These are phyloP conservation scores for Barypeithes pellucidus DNA, from an alignment of 2,888 invertebrate species.

Conservation along the genomic window DNA sequence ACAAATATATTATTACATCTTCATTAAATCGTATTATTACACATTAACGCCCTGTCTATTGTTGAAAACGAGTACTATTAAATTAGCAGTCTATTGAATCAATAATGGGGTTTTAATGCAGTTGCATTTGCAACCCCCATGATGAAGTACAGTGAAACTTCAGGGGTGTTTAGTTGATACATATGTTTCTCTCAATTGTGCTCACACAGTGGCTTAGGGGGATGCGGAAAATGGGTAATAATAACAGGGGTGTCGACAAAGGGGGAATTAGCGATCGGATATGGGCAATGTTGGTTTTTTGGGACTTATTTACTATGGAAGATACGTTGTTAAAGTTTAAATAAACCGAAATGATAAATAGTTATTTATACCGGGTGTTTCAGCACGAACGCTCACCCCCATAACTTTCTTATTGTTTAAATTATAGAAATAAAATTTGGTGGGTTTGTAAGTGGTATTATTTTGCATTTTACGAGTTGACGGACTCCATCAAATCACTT, in stretches of 20 bases:
- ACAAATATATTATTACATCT: slow-evolving; percentile 36
- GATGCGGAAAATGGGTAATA: slow-evolving; percentile 28
- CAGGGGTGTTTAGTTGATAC: slow-evolving; percentile 62
- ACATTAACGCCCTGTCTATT: slow-evolving; percentile 45
- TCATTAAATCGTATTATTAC: slow-evolving; percentile 50
- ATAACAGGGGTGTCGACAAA: slow-evolving; percentile 39
- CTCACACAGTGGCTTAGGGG: slow-evolving; percentile 60
- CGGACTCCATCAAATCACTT: too few relatives aligned
- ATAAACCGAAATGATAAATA: too few relatives aligned
- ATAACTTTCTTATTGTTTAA: too few relatives aligned
- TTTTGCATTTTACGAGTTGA: too few relatives aligned
- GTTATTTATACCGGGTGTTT: too few relatives aligned
- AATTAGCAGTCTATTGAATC: slow-evolving; percentile 67
- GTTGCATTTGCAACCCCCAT: slow-evolving; percentile 63
- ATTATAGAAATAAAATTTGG: too few relatives aligned
- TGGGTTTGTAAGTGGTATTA: too few relatives aligned
- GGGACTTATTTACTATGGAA: too few relatives aligned
- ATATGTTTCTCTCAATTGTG: slow-evolving; percentile 64
- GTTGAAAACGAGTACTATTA: slow-evolving; percentile 55
- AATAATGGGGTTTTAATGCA: slow-evolving; percentile 67
- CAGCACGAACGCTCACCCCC: too few relatives aligned
- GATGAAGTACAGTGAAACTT: slow-evolving; percentile 57
- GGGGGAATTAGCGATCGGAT: slow-evolving; percentile 11
- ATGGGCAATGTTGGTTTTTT: slow-evolving; percentile 17
- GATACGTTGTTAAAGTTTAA: too few relatives aligned